phyloP scores from a whole-genome alignment of 2,797 vertebrate genomes.

The Poeciliopsis gracilis region DNA sequence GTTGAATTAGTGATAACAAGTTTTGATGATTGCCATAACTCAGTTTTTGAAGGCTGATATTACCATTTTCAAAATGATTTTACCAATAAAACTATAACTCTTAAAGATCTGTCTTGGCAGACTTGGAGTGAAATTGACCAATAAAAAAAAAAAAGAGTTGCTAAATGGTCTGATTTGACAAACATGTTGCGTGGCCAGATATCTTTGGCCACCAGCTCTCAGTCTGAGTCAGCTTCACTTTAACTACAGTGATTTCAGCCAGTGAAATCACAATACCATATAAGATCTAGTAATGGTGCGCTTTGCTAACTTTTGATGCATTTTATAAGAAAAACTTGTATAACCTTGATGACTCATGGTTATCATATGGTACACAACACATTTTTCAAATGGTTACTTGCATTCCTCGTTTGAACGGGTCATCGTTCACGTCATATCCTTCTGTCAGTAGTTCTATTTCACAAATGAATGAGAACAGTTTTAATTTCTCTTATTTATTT shows the following conservation, averaged over 20 bases:
- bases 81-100: neutral
- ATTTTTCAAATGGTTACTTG: neutral
- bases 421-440: neutral
- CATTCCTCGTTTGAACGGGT: neutral
- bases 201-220: neutral
- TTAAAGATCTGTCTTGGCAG: neutral
- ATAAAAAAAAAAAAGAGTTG: neutral
- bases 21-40: neutral
- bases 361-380: neutral
- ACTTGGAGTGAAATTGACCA: no score
- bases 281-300: neutral
- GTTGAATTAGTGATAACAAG: neutral
- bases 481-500: neutral
- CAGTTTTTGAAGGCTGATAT: neutral
- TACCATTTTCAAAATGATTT: neutral
- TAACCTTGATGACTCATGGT: neutral
- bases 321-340: neutral
- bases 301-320: neutral
- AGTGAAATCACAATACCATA: neutral
- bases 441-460: constrained; percentile 8
- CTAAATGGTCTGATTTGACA: neutral
- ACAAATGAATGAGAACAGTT: constrained; percentile 17
- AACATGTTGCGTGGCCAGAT: neutral
- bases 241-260: neutral
- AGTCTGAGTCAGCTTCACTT: neutral